Evolutionary conservation across 2,888 invertebrate species (phyloP).

Genomic region (Apodemia zela): DNA sequence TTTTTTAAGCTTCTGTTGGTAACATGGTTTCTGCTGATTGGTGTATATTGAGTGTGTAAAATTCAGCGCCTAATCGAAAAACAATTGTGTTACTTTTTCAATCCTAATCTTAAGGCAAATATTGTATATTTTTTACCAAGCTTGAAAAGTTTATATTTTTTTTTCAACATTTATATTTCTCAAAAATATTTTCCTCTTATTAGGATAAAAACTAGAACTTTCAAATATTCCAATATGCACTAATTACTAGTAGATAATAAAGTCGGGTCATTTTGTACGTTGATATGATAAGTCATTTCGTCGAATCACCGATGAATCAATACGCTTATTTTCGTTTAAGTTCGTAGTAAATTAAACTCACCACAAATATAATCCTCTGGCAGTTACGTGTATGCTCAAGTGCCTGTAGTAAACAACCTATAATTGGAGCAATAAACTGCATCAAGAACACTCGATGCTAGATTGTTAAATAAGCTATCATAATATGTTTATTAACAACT

Average conservation of each 20-base stretch:
- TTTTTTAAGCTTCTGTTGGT: too few relatives aligned
- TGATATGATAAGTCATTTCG: background rate
- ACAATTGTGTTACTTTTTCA: too few relatives aligned
- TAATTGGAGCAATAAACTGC: slow-evolving; percentile 70
- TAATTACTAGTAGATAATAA: background rate
- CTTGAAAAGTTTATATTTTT: too few relatives aligned
- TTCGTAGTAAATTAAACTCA: background rate
- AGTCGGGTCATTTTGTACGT: background rate
- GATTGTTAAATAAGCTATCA: slow-evolving; percentile 64
- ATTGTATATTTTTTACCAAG: too few relatives aligned
- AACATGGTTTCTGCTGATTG: too few relatives aligned
- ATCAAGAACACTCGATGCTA: slow-evolving; percentile 64
- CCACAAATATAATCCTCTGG: background rate
- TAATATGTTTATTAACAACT: slow-evolving; percentile 42
- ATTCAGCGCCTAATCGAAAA: too few relatives aligned
- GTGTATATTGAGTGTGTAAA: too few relatives aligned
- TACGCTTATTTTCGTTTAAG: background rate
- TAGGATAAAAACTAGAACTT: background rate
- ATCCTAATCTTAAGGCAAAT: too few relatives aligned
- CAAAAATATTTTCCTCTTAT: background rate
- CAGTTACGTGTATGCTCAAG: slow-evolving; percentile 15
- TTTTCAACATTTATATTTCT: too few relatives aligned
- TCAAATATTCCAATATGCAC: background rate
- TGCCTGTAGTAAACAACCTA: slow-evolving; percentile 62
- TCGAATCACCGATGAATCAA: slow-evolving; percentile 2